Percentiles rank a stretch among this genome's conserved stretches.
Evolutionary conservation across 92 coral and sea anemone species (phyloP).

Genomic region (Palythoa grandis): DNA sequence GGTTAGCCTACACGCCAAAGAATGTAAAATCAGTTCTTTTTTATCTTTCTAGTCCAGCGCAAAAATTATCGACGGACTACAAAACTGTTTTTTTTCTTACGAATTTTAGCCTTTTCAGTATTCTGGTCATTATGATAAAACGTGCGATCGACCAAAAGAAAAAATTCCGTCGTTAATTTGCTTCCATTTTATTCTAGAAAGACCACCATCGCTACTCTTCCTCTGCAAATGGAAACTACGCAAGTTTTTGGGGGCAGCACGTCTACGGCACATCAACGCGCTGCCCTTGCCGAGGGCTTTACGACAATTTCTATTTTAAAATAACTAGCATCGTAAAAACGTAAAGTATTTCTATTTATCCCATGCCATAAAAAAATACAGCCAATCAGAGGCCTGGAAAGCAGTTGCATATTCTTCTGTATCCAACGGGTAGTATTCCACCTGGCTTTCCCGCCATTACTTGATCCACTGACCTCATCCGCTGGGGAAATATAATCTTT

Average conservation of each 20-base stretch:
- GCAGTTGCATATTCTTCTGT: too few species aligned
- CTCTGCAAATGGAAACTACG: constrained; percentile 77
- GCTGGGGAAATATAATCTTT: too few species aligned
- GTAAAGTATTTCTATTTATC: neutral
- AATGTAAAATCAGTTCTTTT: too few species aligned
- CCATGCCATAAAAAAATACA: too few species aligned
- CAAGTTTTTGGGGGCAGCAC: constrained; percentile 55
- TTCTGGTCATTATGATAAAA: neutral
- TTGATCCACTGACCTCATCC: too few species aligned
- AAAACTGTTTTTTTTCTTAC: too few species aligned
- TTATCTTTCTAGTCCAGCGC: too few species aligned
- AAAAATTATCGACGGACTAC: too few species aligned
- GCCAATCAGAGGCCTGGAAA: too few species aligned
- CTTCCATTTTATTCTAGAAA: constrained; percentile 34
- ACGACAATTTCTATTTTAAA: constrained; percentile 49
- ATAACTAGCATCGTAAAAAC: neutral
- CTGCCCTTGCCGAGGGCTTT: constrained; percentile 69
- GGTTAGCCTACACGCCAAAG: too few species aligned
- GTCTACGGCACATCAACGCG: constrained; percentile 48
- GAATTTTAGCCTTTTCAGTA: neutral
- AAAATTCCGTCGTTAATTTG: neutral
- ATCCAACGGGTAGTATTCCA: neutral
- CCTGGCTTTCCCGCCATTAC: too few species aligned
- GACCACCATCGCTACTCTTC: constrained; percentile 62
- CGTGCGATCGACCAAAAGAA: neutral